Conservation (phyloP, 2,113 vertebrate genomes). For the Malurus elegans region DNA sequence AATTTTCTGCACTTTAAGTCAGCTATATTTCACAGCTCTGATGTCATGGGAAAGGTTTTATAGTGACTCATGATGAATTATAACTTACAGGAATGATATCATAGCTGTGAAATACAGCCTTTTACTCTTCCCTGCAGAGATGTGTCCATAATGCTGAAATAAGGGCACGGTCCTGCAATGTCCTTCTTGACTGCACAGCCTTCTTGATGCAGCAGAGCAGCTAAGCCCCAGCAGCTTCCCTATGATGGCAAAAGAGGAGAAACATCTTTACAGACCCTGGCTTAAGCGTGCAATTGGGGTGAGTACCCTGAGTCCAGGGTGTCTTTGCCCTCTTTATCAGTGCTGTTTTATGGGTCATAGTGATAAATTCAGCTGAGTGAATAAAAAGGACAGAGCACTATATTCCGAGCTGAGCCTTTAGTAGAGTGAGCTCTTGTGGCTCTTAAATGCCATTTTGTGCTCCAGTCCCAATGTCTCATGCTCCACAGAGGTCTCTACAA, state of each 20-base stretch:
- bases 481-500: not conserved
- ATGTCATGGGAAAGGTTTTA: constrained; percentile 70
- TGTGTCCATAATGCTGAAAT: constrained; percentile 20
- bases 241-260: not conserved
- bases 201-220: not conserved
- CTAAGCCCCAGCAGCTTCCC: not conserved
- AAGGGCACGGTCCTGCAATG: not conserved
- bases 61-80: constrained; percentile 65
- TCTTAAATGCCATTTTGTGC: not conserved
- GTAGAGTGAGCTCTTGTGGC: not conserved
- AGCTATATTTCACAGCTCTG: constrained; percentile 74
- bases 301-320: not conserved
- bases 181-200: not conserved
- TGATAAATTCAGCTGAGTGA: not conserved
- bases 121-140: constrained; percentile 36
- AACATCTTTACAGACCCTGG: not conserved
- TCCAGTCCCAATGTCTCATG: not conserved
- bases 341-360: not conserved
- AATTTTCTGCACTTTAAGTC: constrained; percentile 66
- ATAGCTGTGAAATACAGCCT: constrained; percentile 54
- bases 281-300: fast-evolving
- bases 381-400: not conserved
- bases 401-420: not conserved
- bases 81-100: constrained; percentile 43
- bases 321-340: not conserved